phyloP scores from a whole-genome alignment of 2,113 vertebrate species.

The Odocoileus virginianus region DNA sequence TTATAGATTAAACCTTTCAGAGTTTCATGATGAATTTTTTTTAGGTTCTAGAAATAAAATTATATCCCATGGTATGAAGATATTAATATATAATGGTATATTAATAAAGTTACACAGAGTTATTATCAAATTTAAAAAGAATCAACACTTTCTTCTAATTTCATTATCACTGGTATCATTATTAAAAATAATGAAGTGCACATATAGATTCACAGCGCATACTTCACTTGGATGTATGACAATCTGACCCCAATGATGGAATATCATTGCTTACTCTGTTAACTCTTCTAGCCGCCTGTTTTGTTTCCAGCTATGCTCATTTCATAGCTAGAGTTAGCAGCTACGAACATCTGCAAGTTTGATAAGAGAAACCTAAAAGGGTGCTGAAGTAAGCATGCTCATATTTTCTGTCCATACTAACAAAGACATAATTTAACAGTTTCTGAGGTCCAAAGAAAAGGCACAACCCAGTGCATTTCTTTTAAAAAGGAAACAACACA shows the following conservation, averaged over 20 bases:
- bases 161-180: background rate
- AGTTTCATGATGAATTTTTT: background rate
- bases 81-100: background rate
- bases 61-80: background rate
- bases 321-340: background rate
- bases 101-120: background rate
- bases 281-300: background rate
- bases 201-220: background rate
- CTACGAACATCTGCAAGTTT: background rate
- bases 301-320: background rate
- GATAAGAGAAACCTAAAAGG: background rate
- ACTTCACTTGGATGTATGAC: background rate
- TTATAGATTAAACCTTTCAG: background rate
- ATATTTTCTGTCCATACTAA: background rate
- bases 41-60: background rate
- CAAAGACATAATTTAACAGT: background rate
- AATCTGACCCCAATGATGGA: rapidly evolving
- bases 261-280: background rate
- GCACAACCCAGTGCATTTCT: background rate
- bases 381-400: background rate
- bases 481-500: background rate
- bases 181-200: background rate
- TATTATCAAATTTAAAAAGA: background rate
- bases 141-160: background rate
- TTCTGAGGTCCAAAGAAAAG: background rate